A percentile compares a stretch with the other conserved stretches of the same genome.
Conservation (phyloP, 2,113 vertebrate species). For the Pteropus alecto region DNA sequence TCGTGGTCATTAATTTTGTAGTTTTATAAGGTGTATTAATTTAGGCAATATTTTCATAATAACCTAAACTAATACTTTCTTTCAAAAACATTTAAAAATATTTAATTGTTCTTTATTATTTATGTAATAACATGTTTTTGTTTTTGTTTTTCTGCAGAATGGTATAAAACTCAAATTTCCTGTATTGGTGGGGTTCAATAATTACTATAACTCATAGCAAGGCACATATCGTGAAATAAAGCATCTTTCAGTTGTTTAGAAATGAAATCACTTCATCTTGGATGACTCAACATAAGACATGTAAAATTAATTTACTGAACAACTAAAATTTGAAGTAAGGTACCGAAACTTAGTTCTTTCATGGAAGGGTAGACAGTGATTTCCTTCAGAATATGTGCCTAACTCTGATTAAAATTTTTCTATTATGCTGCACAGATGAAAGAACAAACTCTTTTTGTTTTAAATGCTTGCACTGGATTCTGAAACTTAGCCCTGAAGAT, state of each 20-base stretch:
- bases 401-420: conserved; percentile 37
- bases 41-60: conserved; percentile 27
- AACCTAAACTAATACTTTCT: background rate
- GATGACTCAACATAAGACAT: background rate
- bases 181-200: background rate
- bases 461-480: background rate
- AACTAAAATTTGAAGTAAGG: background rate
- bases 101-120: background rate
- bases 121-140: background rate
- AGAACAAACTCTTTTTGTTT: conserved; percentile 33
- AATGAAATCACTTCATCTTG: conserved; percentile 9
- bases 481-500: background rate
- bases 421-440: background rate
- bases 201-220: background rate
- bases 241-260: background rate
- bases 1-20: background rate
- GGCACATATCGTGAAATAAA: background rate
- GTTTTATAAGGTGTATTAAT: background rate
- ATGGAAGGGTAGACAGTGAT: background rate
- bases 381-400: conserved; percentile 7
- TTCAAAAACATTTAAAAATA: background rate
- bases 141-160: background rate
- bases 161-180: conserved; percentile 11
- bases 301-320: conserved; percentile 45
- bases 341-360: background rate